Conservation (phyloP, 1,140 invertebrate species). For the Ceratina japonica region DNA sequence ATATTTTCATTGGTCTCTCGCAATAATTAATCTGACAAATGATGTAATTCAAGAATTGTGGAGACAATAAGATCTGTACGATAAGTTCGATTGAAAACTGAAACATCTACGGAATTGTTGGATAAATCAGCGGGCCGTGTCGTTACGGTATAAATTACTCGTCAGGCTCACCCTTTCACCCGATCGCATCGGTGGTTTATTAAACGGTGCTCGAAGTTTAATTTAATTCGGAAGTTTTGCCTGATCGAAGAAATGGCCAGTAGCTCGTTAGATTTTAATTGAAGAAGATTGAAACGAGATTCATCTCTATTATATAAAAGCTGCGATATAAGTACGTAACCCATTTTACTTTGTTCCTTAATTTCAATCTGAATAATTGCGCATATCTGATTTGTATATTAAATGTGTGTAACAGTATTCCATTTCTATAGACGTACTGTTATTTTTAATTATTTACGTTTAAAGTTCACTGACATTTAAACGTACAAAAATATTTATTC, state of each 20-base stretch:
- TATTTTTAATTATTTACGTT: no score
- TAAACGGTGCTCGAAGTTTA: background rate
- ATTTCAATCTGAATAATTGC: background rate
- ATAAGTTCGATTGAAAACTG: no score
- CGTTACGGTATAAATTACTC: background rate
- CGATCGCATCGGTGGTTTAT: background rate
- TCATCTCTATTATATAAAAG: background rate
- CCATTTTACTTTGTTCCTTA: background rate
- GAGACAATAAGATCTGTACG: no score
- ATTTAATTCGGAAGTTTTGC: slow-evolving; percentile 10
- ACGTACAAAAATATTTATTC: background rate
- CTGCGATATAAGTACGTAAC: background rate
- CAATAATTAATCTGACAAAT: no score
- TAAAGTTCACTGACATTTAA: no score
- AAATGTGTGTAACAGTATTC: no score
- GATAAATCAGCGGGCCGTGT: background rate
- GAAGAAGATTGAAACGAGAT: background rate
- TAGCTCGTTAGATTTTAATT: background rate
- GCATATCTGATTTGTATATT: no score
- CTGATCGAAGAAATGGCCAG: background rate
- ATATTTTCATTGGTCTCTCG: no score
- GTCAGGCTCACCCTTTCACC: no score
- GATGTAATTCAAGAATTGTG: no score
- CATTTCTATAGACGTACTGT: no score
- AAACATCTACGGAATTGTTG: no score